Base-by-base conservation (phyloP, 2,888 invertebrate species). In the Polietes domitor region DNA sequence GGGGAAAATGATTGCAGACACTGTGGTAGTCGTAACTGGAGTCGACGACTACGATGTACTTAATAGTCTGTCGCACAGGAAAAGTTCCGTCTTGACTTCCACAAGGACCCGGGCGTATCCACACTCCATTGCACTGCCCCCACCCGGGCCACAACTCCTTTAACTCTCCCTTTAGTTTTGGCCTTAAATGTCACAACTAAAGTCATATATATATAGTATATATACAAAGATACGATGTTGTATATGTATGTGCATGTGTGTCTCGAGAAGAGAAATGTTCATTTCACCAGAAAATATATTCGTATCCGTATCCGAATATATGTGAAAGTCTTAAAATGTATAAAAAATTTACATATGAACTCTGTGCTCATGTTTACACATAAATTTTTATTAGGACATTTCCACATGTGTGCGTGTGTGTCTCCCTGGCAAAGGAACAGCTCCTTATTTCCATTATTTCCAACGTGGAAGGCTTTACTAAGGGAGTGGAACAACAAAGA, bases 351-450 rank as follows among this genome's bases (percentile, higher is more conserved):
- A 72, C 37, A 72, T 72, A 55, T 72, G 37, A 72, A 72, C 53
- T 37, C 53, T 65, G 65, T 37, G 65, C 19, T 72, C 53, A 53
- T 47, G 53, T 55, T 72, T 72, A 32, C 15, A 72, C 28, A 55
- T 72, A 72, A 55, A 72, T 55, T 72, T 72, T 72, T 72, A 72
- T 72, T 72, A 72, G 32, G 10, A 68, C 68, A 72, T 72, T 55
- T 72, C 24, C 32, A 19, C n/a, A 19, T 65, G 32, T 21, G 9
- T 10, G 24, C 9, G 24, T 55, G 55, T 55, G 12, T 37, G 17
- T n/a, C 17, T n/a, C 19, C 15, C 28, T 61, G 61, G 1, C 4
- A 32, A 37, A 19, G 37, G 37, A 65, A 58, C 9, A 2, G 58
- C 15, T 53, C 53, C 21, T 21, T 41, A 58, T 58, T 58, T 58